Evolutionary conservation across 1,140 invertebrate genomes (phyloP).

Genomic region (Carposina sasakii): DNA sequence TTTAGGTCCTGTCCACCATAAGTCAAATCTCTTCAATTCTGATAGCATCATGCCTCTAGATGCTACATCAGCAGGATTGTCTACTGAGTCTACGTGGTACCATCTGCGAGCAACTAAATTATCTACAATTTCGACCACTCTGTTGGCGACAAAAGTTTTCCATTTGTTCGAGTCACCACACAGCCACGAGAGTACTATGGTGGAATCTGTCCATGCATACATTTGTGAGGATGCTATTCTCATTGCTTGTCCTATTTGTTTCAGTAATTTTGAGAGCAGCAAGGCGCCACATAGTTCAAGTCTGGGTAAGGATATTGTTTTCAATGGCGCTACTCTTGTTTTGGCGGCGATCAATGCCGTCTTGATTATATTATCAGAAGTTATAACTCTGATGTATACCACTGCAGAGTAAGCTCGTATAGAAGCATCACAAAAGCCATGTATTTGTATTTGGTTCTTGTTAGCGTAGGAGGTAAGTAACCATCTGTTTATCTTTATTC

Average conservation of each 20-base stretch:
- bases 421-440: conserved; percentile 15
- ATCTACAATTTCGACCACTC: conserved; percentile 41
- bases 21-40: conserved; percentile 19
- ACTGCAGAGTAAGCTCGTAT: conserved; percentile 8
- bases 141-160: conserved; percentile 49
- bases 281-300: conserved; percentile 39
- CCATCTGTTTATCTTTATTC: background rate
- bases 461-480: background rate
- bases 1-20: conserved; percentile 47
- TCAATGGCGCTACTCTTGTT: conserved; percentile 37
- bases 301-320: conserved; percentile 32
- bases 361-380: conserved; percentile 12
- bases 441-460: conserved; percentile 1
- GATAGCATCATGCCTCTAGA: conserved; percentile 39
- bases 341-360: conserved; percentile 9
- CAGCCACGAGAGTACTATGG: conserved; percentile 47
- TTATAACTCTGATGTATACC: background rate
- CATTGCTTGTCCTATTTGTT: conserved; percentile 18
- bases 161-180: conserved; percentile 23
- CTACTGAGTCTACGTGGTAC: conserved; percentile 40
- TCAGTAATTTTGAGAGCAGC: conserved; percentile 17
- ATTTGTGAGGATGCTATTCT: conserved; percentile 23
- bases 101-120: conserved; percentile 29
- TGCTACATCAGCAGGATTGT: conserved; percentile 60
- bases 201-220: conserved; percentile 50